Base-by-base conservation (phyloP, 2,797 vertebrate species). In the Carapus acus region DNA sequence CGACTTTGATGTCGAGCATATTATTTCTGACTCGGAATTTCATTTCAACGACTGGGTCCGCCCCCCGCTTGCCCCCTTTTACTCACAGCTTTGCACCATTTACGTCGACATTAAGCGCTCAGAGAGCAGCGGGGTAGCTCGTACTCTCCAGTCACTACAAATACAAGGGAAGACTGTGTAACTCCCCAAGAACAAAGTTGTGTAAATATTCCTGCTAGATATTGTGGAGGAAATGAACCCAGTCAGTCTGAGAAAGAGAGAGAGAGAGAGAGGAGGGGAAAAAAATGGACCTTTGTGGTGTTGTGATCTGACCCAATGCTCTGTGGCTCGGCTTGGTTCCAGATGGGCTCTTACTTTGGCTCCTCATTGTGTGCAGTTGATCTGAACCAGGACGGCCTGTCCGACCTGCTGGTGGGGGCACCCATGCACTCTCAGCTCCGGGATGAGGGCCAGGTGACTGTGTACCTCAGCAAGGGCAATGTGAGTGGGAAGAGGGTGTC, bases 331-430 rank as follows among this genome's bases (percentile, higher is more conserved):
- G 71, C 91, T 94, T 91, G 91, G 87, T 97, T 96, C 79, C 93
- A 98, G 96, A 95, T 98, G 95, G 96, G 96, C 89, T 99, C 96
- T 91, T 99, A 99, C 93, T 99, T 97, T 93, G 96, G 96, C 91
- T 98, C 96, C 89, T 96, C 96, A 90, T 91, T 99, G 86, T 98
- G 95, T 85, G 92, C 95, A 91, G 94, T 97, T 90, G 96, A 98
- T 88, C 88, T 99, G 88, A 98, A 98, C 69, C 85, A 83, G 44
- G 96, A 98, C 3, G 94, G 96, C 74, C 85, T 98, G 80, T 95
- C 96, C 24, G 96, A 99, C 85, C 89, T 99, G 85, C 88, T 99
- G 79, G 95, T 99, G 71, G 96, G 96, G 73, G 95, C 96, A 58
- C 96, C 96, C 79, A 94, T 97, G 93, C 93, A 92, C 87, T 96